Evolutionary conservation across 2,888 invertebrate genomes (phyloP).

Genomic region (Drosophila yooni): DNA sequence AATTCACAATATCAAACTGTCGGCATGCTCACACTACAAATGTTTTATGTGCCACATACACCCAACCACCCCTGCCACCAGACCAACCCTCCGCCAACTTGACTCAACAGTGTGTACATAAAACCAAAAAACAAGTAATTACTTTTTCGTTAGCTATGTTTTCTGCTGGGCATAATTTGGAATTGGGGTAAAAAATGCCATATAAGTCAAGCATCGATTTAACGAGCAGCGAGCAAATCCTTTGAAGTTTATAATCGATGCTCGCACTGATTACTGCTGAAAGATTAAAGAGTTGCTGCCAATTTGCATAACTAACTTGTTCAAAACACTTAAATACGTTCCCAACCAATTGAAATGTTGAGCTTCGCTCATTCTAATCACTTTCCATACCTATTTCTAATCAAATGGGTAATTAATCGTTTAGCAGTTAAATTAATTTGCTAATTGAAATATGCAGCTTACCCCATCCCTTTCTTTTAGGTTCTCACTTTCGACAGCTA

Average conservation of each 20-base stretch:
- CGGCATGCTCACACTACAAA: constrained; percentile 53
- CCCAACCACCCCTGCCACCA: too few species aligned
- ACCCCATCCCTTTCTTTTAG: constrained; percentile 7
- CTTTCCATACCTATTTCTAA: background rate
- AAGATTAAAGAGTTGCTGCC: background rate
- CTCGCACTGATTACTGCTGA: background rate
- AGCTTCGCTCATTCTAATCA: constrained; percentile 13
- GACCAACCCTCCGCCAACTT: background rate
- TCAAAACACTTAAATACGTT: background rate
- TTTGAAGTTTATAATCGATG: constrained; percentile 1
- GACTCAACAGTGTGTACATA: constrained; percentile 10
- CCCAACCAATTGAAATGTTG: background rate
- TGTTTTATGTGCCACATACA: constrained; percentile 41
- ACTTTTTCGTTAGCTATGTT: constrained; percentile 8
- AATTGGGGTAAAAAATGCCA: background rate
- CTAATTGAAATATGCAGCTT: constrained; percentile 8
- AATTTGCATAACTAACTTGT: constrained; percentile 20
- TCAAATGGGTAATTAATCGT: constrained; percentile 6
- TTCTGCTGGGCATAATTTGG: background rate
- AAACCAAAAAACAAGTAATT: constrained; percentile 46
- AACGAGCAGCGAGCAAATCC: constrained; percentile 1
- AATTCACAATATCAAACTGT: constrained; percentile 48
- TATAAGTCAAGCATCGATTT: constrained; percentile 17
- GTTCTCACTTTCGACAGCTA: background rate
- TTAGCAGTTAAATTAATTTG: constrained; percentile 20